These are phyloP conservation scores for Hoplodrina blanda DNA, from an alignment of 2,888 invertebrate species.

Conservation along the genomic window DNA sequence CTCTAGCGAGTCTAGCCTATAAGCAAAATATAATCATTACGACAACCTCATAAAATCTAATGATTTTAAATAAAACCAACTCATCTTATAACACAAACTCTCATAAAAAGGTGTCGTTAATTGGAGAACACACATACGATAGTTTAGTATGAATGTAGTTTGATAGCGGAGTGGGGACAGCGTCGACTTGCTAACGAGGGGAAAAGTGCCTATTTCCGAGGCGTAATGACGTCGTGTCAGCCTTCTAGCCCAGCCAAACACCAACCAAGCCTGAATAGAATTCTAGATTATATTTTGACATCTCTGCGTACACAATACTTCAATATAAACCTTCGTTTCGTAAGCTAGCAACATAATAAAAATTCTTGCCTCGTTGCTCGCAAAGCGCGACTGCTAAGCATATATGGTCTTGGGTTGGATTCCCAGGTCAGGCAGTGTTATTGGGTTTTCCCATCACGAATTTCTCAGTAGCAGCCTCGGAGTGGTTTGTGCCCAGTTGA, in stretches of 20 bases:
- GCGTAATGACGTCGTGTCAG: constrained; percentile 87
- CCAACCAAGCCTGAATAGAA: constrained; percentile 65
- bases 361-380: too few relatives aligned
- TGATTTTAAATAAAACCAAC: neutral
- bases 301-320: constrained; percentile 47
- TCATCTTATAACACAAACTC: constrained; percentile 1
- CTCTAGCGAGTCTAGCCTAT: too few relatives aligned
- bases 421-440: too few relatives aligned
- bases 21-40: too few relatives aligned
- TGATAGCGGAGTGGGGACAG: constrained; percentile 75
- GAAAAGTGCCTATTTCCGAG: constrained; percentile 90
- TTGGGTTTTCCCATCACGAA: too few relatives aligned
- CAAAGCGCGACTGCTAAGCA: too few relatives aligned
- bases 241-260: constrained; percentile 73
- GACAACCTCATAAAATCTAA: too few relatives aligned
- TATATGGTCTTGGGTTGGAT: too few relatives aligned
- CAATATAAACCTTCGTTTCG: constrained; percentile 26
- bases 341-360: constrained; percentile 13
- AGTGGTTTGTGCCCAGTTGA: too few relatives aligned
- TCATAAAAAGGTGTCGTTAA: constrained; percentile 66
- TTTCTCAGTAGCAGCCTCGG: too few relatives aligned
- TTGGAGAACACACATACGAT: constrained; percentile 68
- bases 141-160: constrained; percentile 70
- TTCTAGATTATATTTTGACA: constrained; percentile 71
- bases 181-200: constrained; percentile 88